Conservation (phyloP, 2,888 invertebrate species). For the Strigamia crassipes region DNA sequence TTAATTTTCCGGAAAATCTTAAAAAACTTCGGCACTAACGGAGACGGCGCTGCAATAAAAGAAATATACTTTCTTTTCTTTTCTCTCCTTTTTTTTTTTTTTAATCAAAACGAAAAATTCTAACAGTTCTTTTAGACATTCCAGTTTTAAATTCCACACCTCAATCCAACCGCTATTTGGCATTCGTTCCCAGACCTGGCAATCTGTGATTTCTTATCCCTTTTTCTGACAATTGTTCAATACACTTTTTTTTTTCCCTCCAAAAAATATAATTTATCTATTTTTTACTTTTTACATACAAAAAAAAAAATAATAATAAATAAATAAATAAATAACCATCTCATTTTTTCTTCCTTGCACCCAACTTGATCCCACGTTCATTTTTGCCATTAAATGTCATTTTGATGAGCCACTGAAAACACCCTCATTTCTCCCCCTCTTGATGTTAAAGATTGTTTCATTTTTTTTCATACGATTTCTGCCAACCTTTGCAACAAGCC, state of each 20-base stretch:
- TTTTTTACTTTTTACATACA: not conserved
- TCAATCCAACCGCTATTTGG: not conserved
- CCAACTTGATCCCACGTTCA: not conserved
- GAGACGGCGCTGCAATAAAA: too few species aligned
- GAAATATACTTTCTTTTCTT: not conserved
- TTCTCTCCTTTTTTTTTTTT: not conserved
- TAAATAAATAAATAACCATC: too few species aligned
- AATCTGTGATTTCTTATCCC: not conserved
- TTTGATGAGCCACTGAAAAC: not conserved
- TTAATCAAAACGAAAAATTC: not conserved
- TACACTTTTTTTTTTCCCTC: not conserved
- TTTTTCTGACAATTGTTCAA: not conserved
- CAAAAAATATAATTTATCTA: not conserved
- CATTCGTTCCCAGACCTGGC: not conserved
- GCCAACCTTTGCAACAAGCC: conserved; percentile 2
- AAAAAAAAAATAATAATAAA: too few species aligned
- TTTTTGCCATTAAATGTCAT: not conserved
- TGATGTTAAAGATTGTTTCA: not conserved
- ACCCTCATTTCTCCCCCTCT: not conserved
- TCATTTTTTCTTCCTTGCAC: not conserved
- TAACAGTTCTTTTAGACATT: not conserved
- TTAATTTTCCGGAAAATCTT: too few species aligned
- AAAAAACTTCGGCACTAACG: too few species aligned
- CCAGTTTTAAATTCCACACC: not conserved
- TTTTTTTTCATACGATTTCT: conserved; percentile 8